Base-by-base conservation (phyloP, 2,888 invertebrate genomes). In the Dryomyza anilis region DNA sequence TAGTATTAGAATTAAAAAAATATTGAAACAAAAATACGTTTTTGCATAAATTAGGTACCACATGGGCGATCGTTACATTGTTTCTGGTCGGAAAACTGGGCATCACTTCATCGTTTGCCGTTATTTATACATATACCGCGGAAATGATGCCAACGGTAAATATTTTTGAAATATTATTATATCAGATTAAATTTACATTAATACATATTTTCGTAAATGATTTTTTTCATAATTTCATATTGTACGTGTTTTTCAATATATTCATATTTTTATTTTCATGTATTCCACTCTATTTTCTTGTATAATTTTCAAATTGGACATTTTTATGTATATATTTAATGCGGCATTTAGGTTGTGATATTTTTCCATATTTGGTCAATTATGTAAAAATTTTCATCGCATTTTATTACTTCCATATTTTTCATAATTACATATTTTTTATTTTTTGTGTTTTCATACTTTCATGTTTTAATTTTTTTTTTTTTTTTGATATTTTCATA, bases 41-140 rank as follows among this genome's bases (percentile, higher is more conserved):
- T 46, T 55, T 55, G 1, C 21, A 33, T 39, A 39, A 2, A 21
- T 21, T 71, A 87, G 87, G 83, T 71, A 75, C 81, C 39, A 80
- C 83, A 30, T 88, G 87, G 87, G 79, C 85, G 1, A 82, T 86
- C 29, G 85, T 88, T 3, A 72, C 84, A 0, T 77, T 89, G 16
- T 89, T 89, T 72, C 82, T 89, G 57, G 76, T 87, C 50, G 89
- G 89, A 59, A 89, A 90, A 78, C 79, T 89, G 65, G 87, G 87
- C 10, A 86, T 89, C 50, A 88, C 89, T 1, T 86, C 87, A 2
- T 86, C 89, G 1, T 89, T 89, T 79, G 86, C 87, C 0, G 84
- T 88, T 5, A 85, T 88, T 30, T 89, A 89, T 71, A 87, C 89
- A 1, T 87, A 89, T 70, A 82, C 82, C 6, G 82, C 83, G 7